phyloP scores from a whole-genome alignment of 1,140 invertebrate genomes.

The Melanaphis sacchari region DNA sequence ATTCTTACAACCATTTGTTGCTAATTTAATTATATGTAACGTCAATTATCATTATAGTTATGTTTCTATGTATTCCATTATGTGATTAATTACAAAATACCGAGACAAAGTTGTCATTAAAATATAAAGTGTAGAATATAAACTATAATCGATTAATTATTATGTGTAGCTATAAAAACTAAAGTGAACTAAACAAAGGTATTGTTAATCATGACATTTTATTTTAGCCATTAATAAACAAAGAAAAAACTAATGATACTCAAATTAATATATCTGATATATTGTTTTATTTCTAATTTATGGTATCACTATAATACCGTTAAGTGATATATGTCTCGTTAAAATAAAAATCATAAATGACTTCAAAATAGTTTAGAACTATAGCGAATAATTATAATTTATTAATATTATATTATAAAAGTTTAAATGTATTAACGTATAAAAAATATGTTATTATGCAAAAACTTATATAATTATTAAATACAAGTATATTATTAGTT shows the following conservation, averaged over 20 bases:
- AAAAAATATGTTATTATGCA: background rate
- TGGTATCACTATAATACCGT: background rate
- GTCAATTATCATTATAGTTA: background rate
- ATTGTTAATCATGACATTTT: background rate
- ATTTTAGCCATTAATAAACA: background rate
- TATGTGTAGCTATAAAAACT: background rate
- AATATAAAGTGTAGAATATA: background rate
- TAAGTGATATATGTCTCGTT: background rate
- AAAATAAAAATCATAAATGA: background rate
- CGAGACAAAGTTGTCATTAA: background rate
- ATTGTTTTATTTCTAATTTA: too few species aligned
- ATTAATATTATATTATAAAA: background rate
- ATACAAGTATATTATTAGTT: background rate
- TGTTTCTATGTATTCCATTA: background rate
- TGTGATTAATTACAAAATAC: background rate
- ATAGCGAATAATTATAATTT: background rate
- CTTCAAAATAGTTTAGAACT: background rate
- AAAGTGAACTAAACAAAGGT: background rate
- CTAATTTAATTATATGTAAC: background rate
- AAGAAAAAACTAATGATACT: background rate
- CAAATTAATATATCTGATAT: too few species aligned
- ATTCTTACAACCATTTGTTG: too few species aligned
- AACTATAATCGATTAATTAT: background rate
- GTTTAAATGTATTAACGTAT: background rate
- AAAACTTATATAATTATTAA: background rate